A percentile compares a stretch with the other conserved stretches of the same genome.
phyloP scores from a whole-genome alignment of 2,113 vertebrate genomes.

The Myrmecobius fasciatus region DNA sequence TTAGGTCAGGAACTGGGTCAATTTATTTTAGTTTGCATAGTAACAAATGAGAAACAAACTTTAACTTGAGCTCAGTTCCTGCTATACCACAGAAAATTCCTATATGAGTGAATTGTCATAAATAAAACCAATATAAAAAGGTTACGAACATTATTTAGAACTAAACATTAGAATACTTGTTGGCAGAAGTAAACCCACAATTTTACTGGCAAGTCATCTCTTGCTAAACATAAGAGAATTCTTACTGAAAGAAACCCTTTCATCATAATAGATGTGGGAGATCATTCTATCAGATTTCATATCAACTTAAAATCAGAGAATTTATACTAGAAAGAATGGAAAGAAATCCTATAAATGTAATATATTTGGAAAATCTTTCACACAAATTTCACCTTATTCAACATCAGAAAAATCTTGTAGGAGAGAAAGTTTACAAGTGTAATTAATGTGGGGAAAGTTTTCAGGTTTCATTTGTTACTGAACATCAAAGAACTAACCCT shows the following conservation, averaged over 20 bases:
- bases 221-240: not conserved
- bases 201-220: not conserved
- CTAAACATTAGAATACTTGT: not conserved
- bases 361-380: not conserved
- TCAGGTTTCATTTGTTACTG: not conserved
- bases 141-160: not conserved
- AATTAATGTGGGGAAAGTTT: not conserved
- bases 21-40: not conserved
- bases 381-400: not conserved
- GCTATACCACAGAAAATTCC: not conserved
- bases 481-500: not conserved
- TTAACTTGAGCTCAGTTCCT: not conserved
- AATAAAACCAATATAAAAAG: not conserved
- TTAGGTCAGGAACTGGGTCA: not conserved
- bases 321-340: not conserved
- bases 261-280: not conserved
- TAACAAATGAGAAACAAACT: not conserved
- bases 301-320: not conserved
- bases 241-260: not conserved
- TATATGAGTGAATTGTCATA: not conserved
- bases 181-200: not conserved
- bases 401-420: not conserved
- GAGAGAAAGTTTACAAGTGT: not conserved
- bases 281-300: not conserved
- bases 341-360: not conserved